Percentiles rank a stretch among this genome's conserved stretches.
These are phyloP conservation scores for Coelogynopora nodosa DNA, from an alignment of 2,888 invertebrate genomes.

Conservation along the genomic window DNA sequence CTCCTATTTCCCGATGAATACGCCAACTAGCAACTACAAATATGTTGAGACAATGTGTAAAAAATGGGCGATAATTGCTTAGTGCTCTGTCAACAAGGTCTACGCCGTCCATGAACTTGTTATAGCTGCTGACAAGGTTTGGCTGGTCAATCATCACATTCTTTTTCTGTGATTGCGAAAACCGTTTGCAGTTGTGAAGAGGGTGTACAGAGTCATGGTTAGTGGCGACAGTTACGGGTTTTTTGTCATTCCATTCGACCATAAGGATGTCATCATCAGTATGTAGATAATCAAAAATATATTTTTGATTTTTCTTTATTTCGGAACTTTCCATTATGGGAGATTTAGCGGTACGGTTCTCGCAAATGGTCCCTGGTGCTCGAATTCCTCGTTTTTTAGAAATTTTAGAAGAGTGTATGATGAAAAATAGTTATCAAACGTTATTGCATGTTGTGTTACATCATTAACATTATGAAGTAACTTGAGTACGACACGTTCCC, in stretches of 20 bases:
- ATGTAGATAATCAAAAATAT: slow-evolving; percentile 27
- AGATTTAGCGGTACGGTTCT: slow-evolving; percentile 40
- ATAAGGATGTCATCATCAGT: slow-evolving; percentile 7
- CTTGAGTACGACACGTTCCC: slow-evolving; percentile 11
- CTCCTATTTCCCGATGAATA: slow-evolving; percentile 9
- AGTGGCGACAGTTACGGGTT: slow-evolving; percentile 41
- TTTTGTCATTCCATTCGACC: slow-evolving; percentile 46
- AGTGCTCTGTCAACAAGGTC: slow-evolving; percentile 27
- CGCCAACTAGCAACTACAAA: slow-evolving; percentile 33
- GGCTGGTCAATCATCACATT: not conserved
- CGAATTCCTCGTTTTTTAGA: slow-evolving; percentile 36
- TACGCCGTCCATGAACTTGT: slow-evolving; percentile 34
- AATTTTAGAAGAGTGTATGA: slow-evolving; percentile 36
- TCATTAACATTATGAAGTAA: not conserved
- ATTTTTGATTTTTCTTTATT: slow-evolving; percentile 26
- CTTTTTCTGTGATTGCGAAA: slow-evolving; percentile 15
- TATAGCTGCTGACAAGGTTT: slow-evolving; percentile 10
- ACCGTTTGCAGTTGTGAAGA: slow-evolving; percentile 14
- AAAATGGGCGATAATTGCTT: slow-evolving; percentile 29
- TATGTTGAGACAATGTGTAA: not conserved
- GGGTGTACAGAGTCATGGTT: slow-evolving; percentile 7
- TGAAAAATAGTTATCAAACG: slow-evolving; percentile 48
- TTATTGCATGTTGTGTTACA: slow-evolving; percentile 23
- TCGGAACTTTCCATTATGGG: slow-evolving; percentile 30
- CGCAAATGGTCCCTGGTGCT: slow-evolving; percentile 44